Evolutionary conservation across 2,797 vertebrate genomes (phyloP), one percentile per base, ranked within the genome.

Genomic region (Nyctalus aviator): DNA sequence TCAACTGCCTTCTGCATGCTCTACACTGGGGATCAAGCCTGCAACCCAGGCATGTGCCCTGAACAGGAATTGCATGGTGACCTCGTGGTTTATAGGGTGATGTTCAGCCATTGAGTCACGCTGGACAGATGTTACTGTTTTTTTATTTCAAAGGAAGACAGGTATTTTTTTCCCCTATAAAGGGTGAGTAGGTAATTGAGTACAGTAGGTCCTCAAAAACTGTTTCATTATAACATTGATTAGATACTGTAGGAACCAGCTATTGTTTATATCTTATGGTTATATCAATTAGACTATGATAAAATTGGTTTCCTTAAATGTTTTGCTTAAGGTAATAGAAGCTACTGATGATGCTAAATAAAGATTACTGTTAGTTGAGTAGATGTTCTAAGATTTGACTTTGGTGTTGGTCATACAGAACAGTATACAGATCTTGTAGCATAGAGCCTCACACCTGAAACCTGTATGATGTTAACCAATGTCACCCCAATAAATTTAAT

Each of bases 91-190:
- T 2, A 2, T 62, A 62, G 59, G 12, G 13, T 30, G 27, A 62
- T 2, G 12, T 30, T 62, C 59, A 62, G 6, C 27, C 27, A 62
- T 62, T 62, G 59, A 62, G 59, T 62, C 13, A 30, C 59, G 2
- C 27, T 30, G 59, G 59, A 62, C 59, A 62, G 59, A 27, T 5
- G 6, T 62, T 62, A 62, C 13, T 62, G 59, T 30, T 62, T 95
- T 95, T 86, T 27, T 88, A 15, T 78, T 84, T 93, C n/a, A 77
- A 82, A 69, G 55, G 25, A 90, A 83, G 30, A 30, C 17, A 37
- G 8, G 2, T 11, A 21, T 76, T 13, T 86, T 85, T 85, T 62
- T 62, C 37, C 6, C 64, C 30, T 91, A 5, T 85, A 9, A 91
- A 64, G 44, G 35, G 12, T 91, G 6, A 92, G 11, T 82, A 72